Base-by-base conservation (phyloP, 2,888 invertebrate genomes). In the Iselma pallidipennis region DNA sequence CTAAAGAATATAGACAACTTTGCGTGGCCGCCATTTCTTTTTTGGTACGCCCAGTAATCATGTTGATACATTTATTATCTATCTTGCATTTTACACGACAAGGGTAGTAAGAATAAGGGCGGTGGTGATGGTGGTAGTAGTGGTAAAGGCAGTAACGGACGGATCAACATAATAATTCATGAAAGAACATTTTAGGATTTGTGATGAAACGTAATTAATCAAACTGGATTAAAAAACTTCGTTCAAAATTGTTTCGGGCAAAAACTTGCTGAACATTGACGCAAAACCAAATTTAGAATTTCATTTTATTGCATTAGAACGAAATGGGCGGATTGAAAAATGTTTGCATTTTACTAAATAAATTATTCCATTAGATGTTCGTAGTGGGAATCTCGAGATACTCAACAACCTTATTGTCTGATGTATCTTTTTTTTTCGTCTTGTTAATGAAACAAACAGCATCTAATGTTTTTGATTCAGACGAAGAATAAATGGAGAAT, bases 401-500 rank as follows among this genome's bases (percentile, higher is more conserved):
- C 49, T 42, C 45, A 42, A 52, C 60, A 51, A 31, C 29, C 48
- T 16, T 49, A 31, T 63, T 54, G 67, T 64, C 68, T 69, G 70
- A 70, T 71, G 74, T 71, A 23, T 69, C 72, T 71, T 66, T 70
- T 69, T 71, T 74, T 72, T 72, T 73, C 74, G 74, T 75, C 74
- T 75, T 74, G 25, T 25, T 29, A 26, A 33, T 53, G 26, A 16
- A 19, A 50, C 50, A 50, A 50, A n/a, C 26, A 19, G n/a, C 48
- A 16, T 28, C 21, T 42, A 45, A 28, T 21, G 14, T 42, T 23
- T 31, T 55, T 52, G 58, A 61, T 64, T 61, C 52, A 16, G 16
- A 37, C 21, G 55, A 56, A 52, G 45, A 57, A 52, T 52, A 63
- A 42, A 63, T 21, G 48, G 65, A 56, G 55, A 60, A 69, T 66